phyloP scores from a whole-genome alignment of 1,140 invertebrate genomes.

The Drosophila grimshawi region DNA sequence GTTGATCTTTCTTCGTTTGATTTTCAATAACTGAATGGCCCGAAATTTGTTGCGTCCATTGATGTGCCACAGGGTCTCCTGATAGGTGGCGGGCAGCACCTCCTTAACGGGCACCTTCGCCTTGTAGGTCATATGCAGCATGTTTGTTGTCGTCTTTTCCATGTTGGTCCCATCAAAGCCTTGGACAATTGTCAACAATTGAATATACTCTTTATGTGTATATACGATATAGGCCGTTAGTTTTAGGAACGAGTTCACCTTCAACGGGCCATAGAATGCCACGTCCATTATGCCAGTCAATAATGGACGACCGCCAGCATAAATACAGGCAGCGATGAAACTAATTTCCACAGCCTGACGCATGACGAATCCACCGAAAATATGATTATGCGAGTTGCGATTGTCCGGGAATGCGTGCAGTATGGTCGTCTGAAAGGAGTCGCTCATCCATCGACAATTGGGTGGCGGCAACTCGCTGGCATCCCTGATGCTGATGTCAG shows the following conservation, averaged over 20 bases:
- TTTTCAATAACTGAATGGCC: slow-evolving; percentile 7
- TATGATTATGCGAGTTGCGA: slow-evolving; percentile 91
- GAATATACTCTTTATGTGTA: slow-evolving; percentile 87
- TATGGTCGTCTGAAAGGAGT: slow-evolving; percentile 49
- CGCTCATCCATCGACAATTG: slow-evolving; percentile 88
- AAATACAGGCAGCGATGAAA: slow-evolving; percentile 87
- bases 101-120: slow-evolving; percentile 85
- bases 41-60: slow-evolving; percentile 86
- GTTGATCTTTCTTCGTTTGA: background rate
- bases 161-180: slow-evolving; percentile 87
- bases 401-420: slow-evolving; percentile 69
- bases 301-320: slow-evolving; percentile 86
- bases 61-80: slow-evolving; percentile 89
- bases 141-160: slow-evolving; percentile 87
- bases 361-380: slow-evolving; percentile 94
- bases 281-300: slow-evolving; percentile 89
- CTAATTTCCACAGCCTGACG: slow-evolving; percentile 90
- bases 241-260: slow-evolving; percentile 89
- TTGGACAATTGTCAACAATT: slow-evolving; percentile 88
- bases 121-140: slow-evolving; percentile 90
- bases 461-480: slow-evolving; percentile 84
- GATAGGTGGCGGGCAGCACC: slow-evolving; percentile 89
- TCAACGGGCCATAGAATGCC: slow-evolving; percentile 88
- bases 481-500: slow-evolving; percentile 60
- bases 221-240: slow-evolving; percentile 89